These are phyloP conservation scores for Diorhabda carinulata DNA, from an alignment of 1,140 invertebrate species.

Conservation along the genomic window DNA sequence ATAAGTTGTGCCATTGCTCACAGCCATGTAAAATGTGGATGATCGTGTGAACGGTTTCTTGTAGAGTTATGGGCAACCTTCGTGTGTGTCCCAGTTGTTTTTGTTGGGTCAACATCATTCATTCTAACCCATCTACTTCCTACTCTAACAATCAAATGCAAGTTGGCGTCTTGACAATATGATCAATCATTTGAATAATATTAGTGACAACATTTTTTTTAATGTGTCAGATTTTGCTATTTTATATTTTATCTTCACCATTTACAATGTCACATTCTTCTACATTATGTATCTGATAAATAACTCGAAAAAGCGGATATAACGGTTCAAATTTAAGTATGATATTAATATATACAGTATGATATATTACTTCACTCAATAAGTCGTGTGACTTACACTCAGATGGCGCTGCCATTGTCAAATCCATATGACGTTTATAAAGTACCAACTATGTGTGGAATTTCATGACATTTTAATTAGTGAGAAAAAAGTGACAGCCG, in stretches of 20 bases:
- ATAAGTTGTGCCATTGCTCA: conserved; percentile 25
- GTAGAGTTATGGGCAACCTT: conserved; percentile 5
- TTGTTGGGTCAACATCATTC: background rate
- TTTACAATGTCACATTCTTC: no score
- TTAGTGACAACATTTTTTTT: background rate
- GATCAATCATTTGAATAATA: background rate
- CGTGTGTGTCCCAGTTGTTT: conserved; percentile 12
- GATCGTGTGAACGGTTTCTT: conserved; percentile 30
- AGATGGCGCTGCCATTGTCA: no score
- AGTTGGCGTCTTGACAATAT: background rate
- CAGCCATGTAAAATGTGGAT: conserved; percentile 23
- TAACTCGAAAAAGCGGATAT: no score
- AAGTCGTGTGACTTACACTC: no score
- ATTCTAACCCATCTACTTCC: background rate
- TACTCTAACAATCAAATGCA: background rate
- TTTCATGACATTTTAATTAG: no score
- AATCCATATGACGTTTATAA: no score
- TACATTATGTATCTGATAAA: no score
- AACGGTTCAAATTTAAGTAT: no score
- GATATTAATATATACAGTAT: no score
- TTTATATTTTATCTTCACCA: background rate
- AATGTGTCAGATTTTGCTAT: background rate
- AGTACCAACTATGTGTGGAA: no score
- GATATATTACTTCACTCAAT: no score
- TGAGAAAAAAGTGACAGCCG: no score